Base-by-base conservation (phyloP, 1,140 invertebrate species). In the Venustaconcha ellipsiformis region DNA sequence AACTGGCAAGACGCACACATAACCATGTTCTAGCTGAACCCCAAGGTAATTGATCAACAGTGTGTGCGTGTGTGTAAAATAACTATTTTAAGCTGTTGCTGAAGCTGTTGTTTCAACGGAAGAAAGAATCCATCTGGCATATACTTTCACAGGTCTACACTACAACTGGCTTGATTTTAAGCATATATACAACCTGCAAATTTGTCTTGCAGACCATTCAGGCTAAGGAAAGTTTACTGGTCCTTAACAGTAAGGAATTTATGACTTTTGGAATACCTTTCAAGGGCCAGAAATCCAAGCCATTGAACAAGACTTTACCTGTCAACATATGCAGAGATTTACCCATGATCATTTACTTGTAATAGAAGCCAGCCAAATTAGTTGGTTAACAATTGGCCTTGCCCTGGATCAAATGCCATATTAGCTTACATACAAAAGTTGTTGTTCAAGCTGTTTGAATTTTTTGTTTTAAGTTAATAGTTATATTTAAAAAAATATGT, bases 141-240 rank as follows among this genome's bases (percentile, higher is more conserved):
- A 68, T 68, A 55, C 67, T 57, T 68, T 57, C 37, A 57, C 67
- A 14, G 1, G 55, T 68, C n/a, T 6, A 68, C 12, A 8, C 67
- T n/a, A 68, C 48, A 68, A 17, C 12, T n/a, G 48, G 4, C 14
- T 8, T 57, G 18, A 48, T 68, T 1, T 57, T 5, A 11, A 8
- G 6, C n/a, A 14, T 14, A 6, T 1, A 68, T 14, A 11, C 26
- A n/a, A 68, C 4, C 55, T 68, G 26, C 18, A 8, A 20, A 37
- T 17, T 20, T 26, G 26, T 26, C 26, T 30, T 55, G 1, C 23
- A 17, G 18, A 68, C 11, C 55, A 67, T 48, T 67, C 14, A 65
- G 37, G 26, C 14, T 57, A 1, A 14, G 1, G 67, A 57, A 57
- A 26, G 57, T 6, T 20, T 57, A 8, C 1, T 2, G 56, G 48